Evolutionary conservation across 2,888 invertebrate genomes (phyloP).

Genomic region (Apamea anceps): DNA sequence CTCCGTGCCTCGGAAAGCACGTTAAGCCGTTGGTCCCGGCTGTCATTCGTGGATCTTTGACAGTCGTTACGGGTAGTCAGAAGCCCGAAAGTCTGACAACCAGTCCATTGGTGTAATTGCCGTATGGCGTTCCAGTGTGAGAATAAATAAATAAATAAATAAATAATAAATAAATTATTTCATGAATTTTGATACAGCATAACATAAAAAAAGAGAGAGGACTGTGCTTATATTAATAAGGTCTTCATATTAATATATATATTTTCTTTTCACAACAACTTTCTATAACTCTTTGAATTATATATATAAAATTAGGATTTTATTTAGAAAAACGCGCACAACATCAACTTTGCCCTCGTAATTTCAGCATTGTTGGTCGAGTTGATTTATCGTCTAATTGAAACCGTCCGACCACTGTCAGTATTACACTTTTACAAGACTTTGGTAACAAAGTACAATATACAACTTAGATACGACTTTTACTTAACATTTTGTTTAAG

Average conservation of each 20-base stretch:
- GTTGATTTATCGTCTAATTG: conserved; percentile 17
- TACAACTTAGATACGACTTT: conserved; percentile 7
- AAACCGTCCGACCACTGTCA: not conserved
- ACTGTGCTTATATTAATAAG: not conserved
- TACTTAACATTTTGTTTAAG: conserved; percentile 26
- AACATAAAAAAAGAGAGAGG: not conserved
- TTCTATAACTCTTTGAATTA: not conserved
- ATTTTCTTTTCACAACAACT: not conserved
- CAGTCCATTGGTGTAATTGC: too few relatives aligned
- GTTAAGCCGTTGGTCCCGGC: too few relatives aligned
- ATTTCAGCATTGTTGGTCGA: conserved; percentile 13
- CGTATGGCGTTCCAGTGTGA: too few relatives aligned
- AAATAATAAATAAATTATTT: too few relatives aligned
- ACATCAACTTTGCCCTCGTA: not conserved
- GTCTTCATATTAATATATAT: too few relatives aligned
- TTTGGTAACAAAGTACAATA: conserved; percentile 10
- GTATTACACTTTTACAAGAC: conserved; percentile 3
- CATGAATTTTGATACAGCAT: not conserved
- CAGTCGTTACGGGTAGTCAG: too few relatives aligned
- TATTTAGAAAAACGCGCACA: not conserved
- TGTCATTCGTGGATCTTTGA: too few relatives aligned
- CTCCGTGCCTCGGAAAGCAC: too few relatives aligned
- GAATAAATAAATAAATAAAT: too few relatives aligned
- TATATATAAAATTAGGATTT: not conserved
- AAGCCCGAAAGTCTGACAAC: too few relatives aligned